Percentiles rank a stretch among this genome's conserved stretches.
Conservation (phyloP, 2,888 invertebrate genomes). For the Myathropa florea region DNA sequence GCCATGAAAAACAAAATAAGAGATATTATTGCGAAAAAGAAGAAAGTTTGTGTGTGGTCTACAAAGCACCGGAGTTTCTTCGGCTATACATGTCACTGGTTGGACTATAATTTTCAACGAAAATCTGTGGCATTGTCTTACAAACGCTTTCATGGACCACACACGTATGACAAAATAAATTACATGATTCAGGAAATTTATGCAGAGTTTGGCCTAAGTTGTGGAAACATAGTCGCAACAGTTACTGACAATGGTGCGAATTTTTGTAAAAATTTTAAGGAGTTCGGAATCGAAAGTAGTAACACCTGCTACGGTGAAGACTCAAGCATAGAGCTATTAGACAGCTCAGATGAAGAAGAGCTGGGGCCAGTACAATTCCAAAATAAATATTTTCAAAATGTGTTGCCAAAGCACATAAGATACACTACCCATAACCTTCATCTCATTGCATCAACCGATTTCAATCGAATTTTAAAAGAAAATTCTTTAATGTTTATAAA, state of each 20-base stretch:
- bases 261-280: conserved; percentile 13
- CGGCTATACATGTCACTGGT: conserved; percentile 29
- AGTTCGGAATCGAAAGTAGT: too few relatives aligned
- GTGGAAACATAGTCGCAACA: conserved; percentile 7
- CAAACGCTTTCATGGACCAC: conserved; percentile 28
- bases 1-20: not conserved
- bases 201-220: conserved; percentile 6
- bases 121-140: conserved; percentile 31
- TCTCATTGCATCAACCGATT: too few relatives aligned
- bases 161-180: conserved; percentile 18
- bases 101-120: conserved; percentile 7
- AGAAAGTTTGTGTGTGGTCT: conserved; percentile 26
- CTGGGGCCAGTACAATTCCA: too few relatives aligned
- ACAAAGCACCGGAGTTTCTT: conserved; percentile 21
- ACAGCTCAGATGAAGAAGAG: too few relatives aligned
- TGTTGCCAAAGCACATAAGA: too few relatives aligned
- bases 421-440: too few relatives aligned
- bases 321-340: too few relatives aligned
- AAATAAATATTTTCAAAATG: too few relatives aligned
- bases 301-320: too few relatives aligned
- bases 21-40: not conserved
- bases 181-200: conserved; percentile 32
- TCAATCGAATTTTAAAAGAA: too few relatives aligned
- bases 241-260: conserved; percentile 18
- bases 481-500: too few relatives aligned